These are phyloP conservation scores for Agapornis canus DNA, from an alignment of 2,797 vertebrate genomes.

Conservation along the genomic window DNA sequence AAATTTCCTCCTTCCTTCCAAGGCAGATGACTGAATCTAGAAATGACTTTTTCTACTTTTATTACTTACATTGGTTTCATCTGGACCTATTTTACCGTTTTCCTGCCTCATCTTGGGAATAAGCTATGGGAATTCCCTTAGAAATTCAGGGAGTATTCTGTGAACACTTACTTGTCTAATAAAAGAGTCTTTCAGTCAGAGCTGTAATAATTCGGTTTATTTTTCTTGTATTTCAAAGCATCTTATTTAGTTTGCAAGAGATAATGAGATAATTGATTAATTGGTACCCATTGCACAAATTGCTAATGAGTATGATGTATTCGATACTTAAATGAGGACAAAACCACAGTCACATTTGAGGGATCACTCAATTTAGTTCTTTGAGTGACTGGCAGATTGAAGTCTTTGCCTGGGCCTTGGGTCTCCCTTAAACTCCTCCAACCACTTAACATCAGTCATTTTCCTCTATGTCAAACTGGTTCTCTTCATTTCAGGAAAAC, in stretches of 20 bases:
- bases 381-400: background rate
- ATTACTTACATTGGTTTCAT: background rate
- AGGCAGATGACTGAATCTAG: background rate
- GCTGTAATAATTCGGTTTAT: conserved; percentile 15
- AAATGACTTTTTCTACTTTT: background rate
- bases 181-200: background rate
- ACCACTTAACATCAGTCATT: background rate
- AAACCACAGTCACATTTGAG: background rate
- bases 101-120: background rate
- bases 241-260: conserved; percentile 13
- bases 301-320: conserved; percentile 14
- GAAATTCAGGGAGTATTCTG: background rate
- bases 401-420: background rate
- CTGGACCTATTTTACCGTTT: background rate
- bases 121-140: background rate
- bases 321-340: background rate
- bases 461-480: background rate
- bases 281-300: conserved; percentile 25
- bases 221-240: conserved; percentile 27
- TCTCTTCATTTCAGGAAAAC: background rate
- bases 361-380: background rate
- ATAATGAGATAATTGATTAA: conserved; percentile 65
- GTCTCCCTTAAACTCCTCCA: background rate
- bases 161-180: background rate
- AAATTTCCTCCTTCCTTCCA: background rate